Base-by-base conservation (phyloP, 1,140 invertebrate genomes). In the Alviniconcha marisindica region DNA sequence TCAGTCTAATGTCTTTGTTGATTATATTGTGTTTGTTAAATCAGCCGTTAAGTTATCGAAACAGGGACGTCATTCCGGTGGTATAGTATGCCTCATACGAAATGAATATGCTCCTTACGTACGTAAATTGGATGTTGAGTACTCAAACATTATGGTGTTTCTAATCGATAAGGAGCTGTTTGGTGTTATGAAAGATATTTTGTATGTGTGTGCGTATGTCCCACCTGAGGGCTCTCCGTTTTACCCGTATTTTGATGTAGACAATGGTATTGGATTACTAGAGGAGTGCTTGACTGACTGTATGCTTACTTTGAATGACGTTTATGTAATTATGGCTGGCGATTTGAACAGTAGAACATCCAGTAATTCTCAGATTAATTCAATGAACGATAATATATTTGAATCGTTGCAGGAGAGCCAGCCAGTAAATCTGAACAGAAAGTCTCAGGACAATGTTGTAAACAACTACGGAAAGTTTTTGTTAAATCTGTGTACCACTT, bases 121-220 rank as follows among this genome's bases (percentile, higher is more conserved):
- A n/a, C n/a, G n/a, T n/a, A n/a, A n/a, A n/a, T n/a, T n/a, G n/a
- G n/a, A n/a, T n/a, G n/a, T n/a, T n/a, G n/a, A n/a, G n/a, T n/a
- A n/a, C n/a, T n/a, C n/a, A n/a, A n/a, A n/a, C n/a, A n/a, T n/a
- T 60, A 60, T n/a, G n/a, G 0, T 24, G 4, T 5, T 60, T 5
- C 14, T n/a, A 18, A n/a, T 21, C 14, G 24, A 24, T 14, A 4
- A 15, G n/a, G 14, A 0, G 21, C 0, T 60, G 18, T 60, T 60
- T 60, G 21, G 14, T 21, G 24, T n/a, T 7, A 7, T 60, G 21
- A 5, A n/a, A n/a, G n/a, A 60, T 60, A n/a, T 60, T 0, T 60
- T 60, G n/a, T 60, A 60, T 60, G 56, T 60, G 5, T 60, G 56
- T 60, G 56, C 56, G 28, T 60, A 60, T 60, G 56, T 60, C 7